Base-by-base conservation (phyloP, 2,888 invertebrate species). In the Ophion slaviceki region DNA sequence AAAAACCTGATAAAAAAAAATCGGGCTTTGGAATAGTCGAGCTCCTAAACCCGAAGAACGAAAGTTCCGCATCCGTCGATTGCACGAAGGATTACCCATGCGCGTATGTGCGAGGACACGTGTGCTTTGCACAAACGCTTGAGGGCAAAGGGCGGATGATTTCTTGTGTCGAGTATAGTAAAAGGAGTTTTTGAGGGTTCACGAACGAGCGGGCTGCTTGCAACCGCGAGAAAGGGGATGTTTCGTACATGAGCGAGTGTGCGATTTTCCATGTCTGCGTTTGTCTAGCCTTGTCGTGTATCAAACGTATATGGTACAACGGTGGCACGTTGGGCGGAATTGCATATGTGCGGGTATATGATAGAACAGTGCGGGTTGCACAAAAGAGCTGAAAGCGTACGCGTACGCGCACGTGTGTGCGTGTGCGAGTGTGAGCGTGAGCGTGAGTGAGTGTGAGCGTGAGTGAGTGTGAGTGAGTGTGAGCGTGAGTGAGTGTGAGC, bases 221-320 rank as follows among this genome's bases (percentile, higher is more conserved):
- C 11, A 40, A 67, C 57, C 77, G 67, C 57, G 67, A 67, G 59
- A 68, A 67, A 59, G 77, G 67, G 64, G 83, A 83, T 83, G 74
- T 62, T 59, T 75, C 36, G 28, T 75, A 75, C 11, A 67, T 72
- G 74, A 82, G 59, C 67, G 78, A 82, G 78, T 61, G 66, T 62
- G 6, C 64, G 66, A 78, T 72, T 72, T 78, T 78, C 82, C 47
- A 28, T 67, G 61, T 74, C 36, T 64, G 64, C 67, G 77, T 67
- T 67, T 67, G 66, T 77, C 77, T 77, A 11, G 36, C 67, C 53
- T 59, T 57, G 66, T 36, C 66, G 59, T 59, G 20, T 67, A 57
- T 40, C 24, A n/a, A 67, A 40, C 53, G 40, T 24, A 40, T 68
- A 59, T 24, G 77, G 67, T 45, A 74, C 74, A 53, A 62, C 32